Conservation (phyloP, 2,888 invertebrate genomes). For the Dorcus hopei region DNA sequence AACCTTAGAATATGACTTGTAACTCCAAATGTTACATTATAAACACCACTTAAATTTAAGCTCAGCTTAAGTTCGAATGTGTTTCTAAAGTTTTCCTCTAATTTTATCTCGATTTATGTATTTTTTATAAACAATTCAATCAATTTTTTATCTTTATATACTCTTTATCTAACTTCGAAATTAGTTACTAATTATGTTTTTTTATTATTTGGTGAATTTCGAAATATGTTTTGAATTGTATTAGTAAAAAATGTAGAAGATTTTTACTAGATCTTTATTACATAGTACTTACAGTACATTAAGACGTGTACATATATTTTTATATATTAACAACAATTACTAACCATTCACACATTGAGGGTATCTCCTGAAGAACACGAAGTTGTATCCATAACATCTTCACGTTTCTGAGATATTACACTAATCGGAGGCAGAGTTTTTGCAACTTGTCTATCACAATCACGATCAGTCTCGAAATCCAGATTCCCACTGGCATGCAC, state of each 20-base stretch:
- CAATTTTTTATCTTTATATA: too few relatives aligned
- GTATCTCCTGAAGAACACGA: conserved; percentile 28
- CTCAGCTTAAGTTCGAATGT: too few relatives aligned
- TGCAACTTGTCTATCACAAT: conserved; percentile 28
- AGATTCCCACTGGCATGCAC: conserved; percentile 20
- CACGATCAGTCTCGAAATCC: conserved; percentile 31
- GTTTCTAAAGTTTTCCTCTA: too few relatives aligned
- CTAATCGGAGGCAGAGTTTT: conserved; percentile 31
- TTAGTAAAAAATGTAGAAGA: background rate
- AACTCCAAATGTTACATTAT: too few relatives aligned
- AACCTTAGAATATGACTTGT: too few relatives aligned
- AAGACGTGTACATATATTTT: conserved; percentile 3
- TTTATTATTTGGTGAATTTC: too few relatives aligned
- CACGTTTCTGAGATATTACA: conserved; percentile 27
- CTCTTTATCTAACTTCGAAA: too few relatives aligned
- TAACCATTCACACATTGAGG: conserved; percentile 27
- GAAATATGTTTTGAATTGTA: too few relatives aligned
- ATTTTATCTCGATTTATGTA: too few relatives aligned
- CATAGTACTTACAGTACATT: conserved; percentile 23
- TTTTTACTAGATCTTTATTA: conserved; percentile 26
- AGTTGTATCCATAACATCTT: conserved; percentile 26
- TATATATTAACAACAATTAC: conserved; percentile 21
- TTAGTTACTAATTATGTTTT: too few relatives aligned
- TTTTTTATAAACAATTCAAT: too few relatives aligned
- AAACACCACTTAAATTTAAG: too few relatives aligned